phyloP scores from a whole-genome alignment of 2,113 vertebrate species.

The Willisornis vidua region DNA sequence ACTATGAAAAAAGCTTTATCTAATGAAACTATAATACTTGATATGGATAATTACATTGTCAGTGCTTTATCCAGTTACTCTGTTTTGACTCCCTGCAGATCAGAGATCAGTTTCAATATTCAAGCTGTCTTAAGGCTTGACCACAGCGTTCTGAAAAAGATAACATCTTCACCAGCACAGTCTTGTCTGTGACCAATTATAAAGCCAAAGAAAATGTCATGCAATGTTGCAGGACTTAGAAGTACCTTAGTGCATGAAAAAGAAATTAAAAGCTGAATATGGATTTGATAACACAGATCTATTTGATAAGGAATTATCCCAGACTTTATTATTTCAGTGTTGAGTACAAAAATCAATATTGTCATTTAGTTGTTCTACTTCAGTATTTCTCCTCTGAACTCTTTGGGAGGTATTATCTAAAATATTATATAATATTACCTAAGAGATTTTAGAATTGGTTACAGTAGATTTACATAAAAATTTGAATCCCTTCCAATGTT shows the following conservation, averaged over 20 bases:
- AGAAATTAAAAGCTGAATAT: not conserved
- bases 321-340: not conserved
- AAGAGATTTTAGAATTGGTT: not conserved
- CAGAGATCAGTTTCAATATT: not conserved
- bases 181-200: not conserved
- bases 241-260: not conserved
- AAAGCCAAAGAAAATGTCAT: not conserved
- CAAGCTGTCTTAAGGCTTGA: not conserved
- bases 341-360: not conserved
- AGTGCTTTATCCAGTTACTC: not conserved
- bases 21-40: not conserved
- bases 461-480: not conserved
- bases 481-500: constrained; percentile 21
- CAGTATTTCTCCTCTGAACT: not conserved
- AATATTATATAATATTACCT: not conserved
- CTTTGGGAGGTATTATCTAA: not conserved
- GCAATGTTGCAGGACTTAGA: not conserved
- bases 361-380: not conserved
- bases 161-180: not conserved
- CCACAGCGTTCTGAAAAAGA: not conserved
- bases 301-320: not conserved
- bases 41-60: not conserved
- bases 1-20: not conserved
- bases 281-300: not conserved
- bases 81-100: not conserved